A percentile compares a stretch with the other conserved stretches of the same genome.
These are phyloP conservation scores for Oryzias curvinotus DNA, from an alignment of 2,113 vertebrate species.

Conservation along the genomic window DNA sequence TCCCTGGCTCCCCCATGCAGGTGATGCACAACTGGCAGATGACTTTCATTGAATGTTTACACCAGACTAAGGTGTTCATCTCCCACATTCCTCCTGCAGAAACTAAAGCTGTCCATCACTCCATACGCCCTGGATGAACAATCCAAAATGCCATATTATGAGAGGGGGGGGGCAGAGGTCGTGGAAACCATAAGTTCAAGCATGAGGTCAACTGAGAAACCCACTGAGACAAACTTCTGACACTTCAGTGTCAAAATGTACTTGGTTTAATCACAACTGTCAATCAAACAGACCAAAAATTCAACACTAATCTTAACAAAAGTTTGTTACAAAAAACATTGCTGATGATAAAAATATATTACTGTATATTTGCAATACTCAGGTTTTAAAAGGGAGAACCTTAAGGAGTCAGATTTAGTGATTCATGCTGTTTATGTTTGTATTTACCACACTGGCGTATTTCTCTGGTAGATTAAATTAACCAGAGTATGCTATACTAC, in stretches of 20 bases:
- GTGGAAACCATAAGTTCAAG: constrained; percentile 36
- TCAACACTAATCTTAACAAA: constrained; percentile 15
- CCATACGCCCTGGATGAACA: constrained; percentile 58
- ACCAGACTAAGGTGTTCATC: constrained; percentile 2
- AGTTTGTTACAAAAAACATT: neutral
- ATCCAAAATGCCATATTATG: constrained; percentile 41
- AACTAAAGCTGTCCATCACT: constrained; percentile 67
- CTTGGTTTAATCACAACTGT: constrained; percentile 10
- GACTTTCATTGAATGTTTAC: neutral
- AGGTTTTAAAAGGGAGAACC: too few relatives aligned
- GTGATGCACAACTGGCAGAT: constrained; percentile 34
- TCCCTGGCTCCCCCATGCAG: constrained; percentile 73
- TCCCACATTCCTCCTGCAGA: constrained; percentile 55
- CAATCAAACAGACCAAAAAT: neutral
- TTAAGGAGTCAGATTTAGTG: too few relatives aligned
- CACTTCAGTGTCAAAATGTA: constrained; percentile 5
- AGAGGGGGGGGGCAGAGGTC: constrained; percentile 36
- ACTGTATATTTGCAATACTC: constrained; percentile 25
- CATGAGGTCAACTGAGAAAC: constrained; percentile 38
- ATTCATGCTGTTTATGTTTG: too few relatives aligned
- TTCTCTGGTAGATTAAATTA: too few relatives aligned
- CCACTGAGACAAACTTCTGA: constrained; percentile 59
- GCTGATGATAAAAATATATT: constrained; percentile 11
- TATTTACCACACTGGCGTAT: too few relatives aligned
- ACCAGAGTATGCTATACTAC: too few relatives aligned